Evolutionary conservation across 2,888 invertebrate genomes (phyloP).

Genomic region (Timandra comae): DNA sequence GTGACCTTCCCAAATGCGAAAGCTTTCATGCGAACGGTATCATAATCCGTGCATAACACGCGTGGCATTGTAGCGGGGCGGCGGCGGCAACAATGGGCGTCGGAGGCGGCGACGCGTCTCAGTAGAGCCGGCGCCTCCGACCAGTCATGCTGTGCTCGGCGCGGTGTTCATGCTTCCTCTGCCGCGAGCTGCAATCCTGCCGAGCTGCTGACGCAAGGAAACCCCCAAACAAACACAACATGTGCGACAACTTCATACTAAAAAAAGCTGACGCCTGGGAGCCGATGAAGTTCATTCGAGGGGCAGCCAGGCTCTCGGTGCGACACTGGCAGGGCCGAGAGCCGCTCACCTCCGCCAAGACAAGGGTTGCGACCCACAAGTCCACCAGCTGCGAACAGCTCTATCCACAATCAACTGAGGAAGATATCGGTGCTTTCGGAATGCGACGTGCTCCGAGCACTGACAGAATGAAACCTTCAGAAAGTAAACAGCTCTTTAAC

Average conservation of each 20-base stretch:
- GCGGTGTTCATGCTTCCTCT: conserved; percentile 85
- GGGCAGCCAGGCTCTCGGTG: conserved; percentile 70
- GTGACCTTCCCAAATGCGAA: conserved; percentile 25
- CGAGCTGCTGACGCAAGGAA: conserved; percentile 70
- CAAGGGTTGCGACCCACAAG: conserved; percentile 55
- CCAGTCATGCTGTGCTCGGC: conserved; percentile 81
- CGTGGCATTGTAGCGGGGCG: conserved; percentile 42
- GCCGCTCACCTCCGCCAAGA: conserved; percentile 59
- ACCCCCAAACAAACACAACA: conserved; percentile 55
- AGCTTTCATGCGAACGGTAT: conserved; percentile 49
- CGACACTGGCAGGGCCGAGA: conserved; percentile 72
- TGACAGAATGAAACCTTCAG: conserved; percentile 59
- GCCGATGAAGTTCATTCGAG: conserved; percentile 66
- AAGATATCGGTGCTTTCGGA: conserved; percentile 52
- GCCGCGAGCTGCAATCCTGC: conserved; percentile 82
- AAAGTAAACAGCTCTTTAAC: conserved; percentile 64
- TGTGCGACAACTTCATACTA: conserved; percentile 75
- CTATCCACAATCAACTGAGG: conserved; percentile 55
- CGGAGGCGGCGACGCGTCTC: conserved; percentile 39
- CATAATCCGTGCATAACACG: conserved; percentile 52
- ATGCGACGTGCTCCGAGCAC: conserved; percentile 70
- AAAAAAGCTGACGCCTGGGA: conserved; percentile 73
- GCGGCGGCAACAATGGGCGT: conserved; percentile 44
- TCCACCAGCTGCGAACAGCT: conserved; percentile 72
- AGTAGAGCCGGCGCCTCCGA: conserved; percentile 64